Conservation (phyloP, 2,888 invertebrate genomes). For the Labia minor region DNA sequence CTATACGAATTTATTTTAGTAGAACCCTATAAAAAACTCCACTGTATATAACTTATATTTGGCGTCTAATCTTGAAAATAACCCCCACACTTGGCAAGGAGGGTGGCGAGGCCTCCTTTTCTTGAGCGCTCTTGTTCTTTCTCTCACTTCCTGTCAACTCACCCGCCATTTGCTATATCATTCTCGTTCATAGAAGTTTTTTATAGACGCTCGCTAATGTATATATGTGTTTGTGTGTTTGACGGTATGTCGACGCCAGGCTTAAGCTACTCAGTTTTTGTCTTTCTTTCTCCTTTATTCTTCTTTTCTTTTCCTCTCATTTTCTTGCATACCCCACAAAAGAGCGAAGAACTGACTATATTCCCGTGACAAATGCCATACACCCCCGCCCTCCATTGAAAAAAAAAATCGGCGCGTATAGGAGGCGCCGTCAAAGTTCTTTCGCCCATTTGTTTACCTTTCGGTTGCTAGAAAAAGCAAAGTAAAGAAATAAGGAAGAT, state of each 20-base stretch:
- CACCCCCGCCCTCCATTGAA: not conserved
- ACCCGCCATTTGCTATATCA: conserved; percentile 13
- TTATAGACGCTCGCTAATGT: not conserved
- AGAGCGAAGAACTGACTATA: conserved; percentile 13
- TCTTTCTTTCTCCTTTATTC: conserved; percentile 5
- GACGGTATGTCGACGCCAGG: conserved; percentile 13
- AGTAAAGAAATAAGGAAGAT: not conserved
- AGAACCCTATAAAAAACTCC: not conserved
- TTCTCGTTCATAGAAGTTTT: conserved; percentile 8
- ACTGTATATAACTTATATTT: conserved; percentile 13
- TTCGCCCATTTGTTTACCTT: conserved; percentile 4
- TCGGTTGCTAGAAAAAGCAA: not conserved
- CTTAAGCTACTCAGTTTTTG: conserved; percentile 3
- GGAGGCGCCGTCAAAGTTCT: conserved; percentile 4
- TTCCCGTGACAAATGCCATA: conserved; percentile 13
- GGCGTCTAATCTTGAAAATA: conserved; percentile 13
- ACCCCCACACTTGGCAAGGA: not conserved
- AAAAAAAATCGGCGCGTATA: not conserved
- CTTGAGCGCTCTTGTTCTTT: not conserved
- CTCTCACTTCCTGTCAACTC: conserved; percentile 13
- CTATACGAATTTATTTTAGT: not conserved
- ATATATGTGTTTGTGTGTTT: conserved; percentile 13
- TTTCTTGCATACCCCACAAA: not conserved
- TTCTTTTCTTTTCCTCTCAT: not conserved
- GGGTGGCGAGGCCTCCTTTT: not conserved